Percentiles rank a stretch among this genome's conserved stretches.
These are phyloP conservation scores for Temnothorax rugatulus DNA, from an alignment of 2,888 invertebrate species.

Conservation along the genomic window DNA sequence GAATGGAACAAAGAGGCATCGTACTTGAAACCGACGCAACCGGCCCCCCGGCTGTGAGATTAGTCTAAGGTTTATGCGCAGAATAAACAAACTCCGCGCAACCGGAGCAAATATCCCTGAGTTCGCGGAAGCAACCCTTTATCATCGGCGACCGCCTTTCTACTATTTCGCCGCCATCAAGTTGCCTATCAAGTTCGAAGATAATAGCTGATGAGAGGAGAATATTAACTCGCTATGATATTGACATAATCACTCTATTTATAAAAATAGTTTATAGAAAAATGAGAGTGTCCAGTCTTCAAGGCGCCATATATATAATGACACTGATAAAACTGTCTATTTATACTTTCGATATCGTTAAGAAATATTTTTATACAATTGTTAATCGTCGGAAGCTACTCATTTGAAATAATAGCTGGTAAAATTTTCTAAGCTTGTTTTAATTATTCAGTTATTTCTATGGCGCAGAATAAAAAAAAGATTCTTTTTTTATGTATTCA, in stretches of 20 bases:
- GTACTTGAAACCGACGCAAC: conserved; percentile 8
- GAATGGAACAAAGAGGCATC: conserved; percentile 36
- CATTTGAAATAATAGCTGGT: background rate
- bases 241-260: background rate
- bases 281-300: conserved; percentile 20
- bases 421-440: background rate
- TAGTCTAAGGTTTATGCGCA: conserved; percentile 34
- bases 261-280: conserved; percentile 65
- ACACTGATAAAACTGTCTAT: background rate
- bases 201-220: background rate
- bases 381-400: background rate
- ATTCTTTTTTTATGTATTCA: background rate
- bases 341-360: background rate
- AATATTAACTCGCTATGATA: background rate
- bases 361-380: background rate
- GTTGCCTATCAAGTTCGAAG: background rate
- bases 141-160: background rate
- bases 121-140: conserved; percentile 22
- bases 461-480: background rate
- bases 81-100: conserved; percentile 35
- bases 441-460: background rate
- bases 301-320: background rate
- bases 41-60: conserved; percentile 23
- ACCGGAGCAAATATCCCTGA: conserved; percentile 18
- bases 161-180: background rate